phyloP scores from a whole-genome alignment of 1,140 invertebrate species.

The Sesamia nonagrioides region DNA sequence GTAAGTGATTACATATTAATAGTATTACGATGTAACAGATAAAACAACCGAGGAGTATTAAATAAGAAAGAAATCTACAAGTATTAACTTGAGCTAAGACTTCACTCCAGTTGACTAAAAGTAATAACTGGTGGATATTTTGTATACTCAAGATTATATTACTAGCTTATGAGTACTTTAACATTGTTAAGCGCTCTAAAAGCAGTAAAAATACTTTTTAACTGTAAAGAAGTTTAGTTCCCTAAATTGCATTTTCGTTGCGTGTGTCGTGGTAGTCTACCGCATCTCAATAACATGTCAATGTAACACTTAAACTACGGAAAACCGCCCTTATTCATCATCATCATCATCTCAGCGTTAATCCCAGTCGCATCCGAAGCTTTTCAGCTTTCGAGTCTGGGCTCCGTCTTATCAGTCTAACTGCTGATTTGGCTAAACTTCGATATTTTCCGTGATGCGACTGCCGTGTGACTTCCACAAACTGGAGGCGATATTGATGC shows the following conservation, averaged over 20 bases:
- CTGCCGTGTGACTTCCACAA: too few relatives aligned
- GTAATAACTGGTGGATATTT: not conserved
- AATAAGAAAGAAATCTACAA: not conserved
- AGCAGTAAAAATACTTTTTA: constrained; percentile 3
- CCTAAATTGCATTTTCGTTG: not conserved
- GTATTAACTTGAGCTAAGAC: not conserved
- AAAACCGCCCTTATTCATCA: too few relatives aligned
- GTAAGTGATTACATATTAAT: not conserved
- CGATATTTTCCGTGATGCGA: too few relatives aligned
- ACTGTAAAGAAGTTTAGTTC: not conserved
- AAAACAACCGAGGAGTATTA: not conserved
- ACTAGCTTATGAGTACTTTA: not conserved
- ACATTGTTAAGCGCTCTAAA: not conserved
- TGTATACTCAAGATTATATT: not conserved
- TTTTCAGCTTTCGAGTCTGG: too few relatives aligned
- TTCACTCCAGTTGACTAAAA: not conserved
- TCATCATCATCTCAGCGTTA: too few relatives aligned
- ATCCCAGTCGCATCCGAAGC: too few relatives aligned
- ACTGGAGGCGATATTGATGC: too few relatives aligned
- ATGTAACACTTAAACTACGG: too few relatives aligned
- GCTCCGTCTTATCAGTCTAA: too few relatives aligned
- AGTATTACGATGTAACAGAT: not conserved
- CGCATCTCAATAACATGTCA: too few relatives aligned
- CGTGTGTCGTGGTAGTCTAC: not conserved
- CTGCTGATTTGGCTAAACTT: too few relatives aligned